Evolutionary conservation across 2,113 vertebrate genomes (phyloP).

Genomic region (Morone chrysops): DNA sequence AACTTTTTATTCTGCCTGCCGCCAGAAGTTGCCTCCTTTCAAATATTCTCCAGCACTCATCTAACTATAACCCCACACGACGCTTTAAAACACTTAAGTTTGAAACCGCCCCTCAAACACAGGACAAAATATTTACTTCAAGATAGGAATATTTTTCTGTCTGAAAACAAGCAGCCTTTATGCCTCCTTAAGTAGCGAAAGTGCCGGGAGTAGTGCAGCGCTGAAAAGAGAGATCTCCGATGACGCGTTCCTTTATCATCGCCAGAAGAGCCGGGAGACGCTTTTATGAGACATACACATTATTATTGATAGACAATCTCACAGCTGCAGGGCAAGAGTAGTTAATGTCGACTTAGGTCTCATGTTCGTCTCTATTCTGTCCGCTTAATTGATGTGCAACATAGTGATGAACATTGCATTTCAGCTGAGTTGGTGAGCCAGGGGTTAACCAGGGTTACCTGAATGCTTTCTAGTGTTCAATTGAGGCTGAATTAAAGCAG

Average conservation of each 20-base stretch:
- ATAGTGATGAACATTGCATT: conserved; percentile 43
- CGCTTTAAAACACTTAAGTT: conserved; percentile 72
- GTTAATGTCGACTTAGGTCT: conserved; percentile 58
- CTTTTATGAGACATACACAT: conserved; percentile 58
- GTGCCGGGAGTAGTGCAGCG: conserved; percentile 51
- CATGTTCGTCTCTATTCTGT: conserved; percentile 46
- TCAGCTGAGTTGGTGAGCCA: conserved; percentile 32
- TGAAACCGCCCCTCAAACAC: conserved; percentile 49
- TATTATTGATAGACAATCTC: conserved; percentile 66
- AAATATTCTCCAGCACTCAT: conserved; percentile 55
- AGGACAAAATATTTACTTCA: conserved; percentile 65
- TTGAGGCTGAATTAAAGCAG: conserved; percentile 6
- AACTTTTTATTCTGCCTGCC: conserved; percentile 66
- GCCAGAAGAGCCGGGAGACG: conserved; percentile 51
- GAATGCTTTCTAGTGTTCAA: conserved; percentile 41
- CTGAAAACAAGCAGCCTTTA: conserved; percentile 37
- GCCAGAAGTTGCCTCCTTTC: conserved; percentile 61
- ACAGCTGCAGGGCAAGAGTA: conserved; percentile 42
- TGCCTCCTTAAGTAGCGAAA: conserved; percentile 56
- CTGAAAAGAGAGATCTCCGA: conserved; percentile 54
- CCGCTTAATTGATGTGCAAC: conserved; percentile 48
- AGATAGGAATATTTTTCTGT: conserved; percentile 45
- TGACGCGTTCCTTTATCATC: conserved; percentile 56
- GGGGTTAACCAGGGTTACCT: conserved; percentile 49
- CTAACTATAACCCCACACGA: conserved; percentile 61